Evolutionary conservation across 92 coral and sea anemone genomes (phyloP), one percentile per base, ranked within the genome.

Genomic region (Hydrozoanthus gracilis): DNA sequence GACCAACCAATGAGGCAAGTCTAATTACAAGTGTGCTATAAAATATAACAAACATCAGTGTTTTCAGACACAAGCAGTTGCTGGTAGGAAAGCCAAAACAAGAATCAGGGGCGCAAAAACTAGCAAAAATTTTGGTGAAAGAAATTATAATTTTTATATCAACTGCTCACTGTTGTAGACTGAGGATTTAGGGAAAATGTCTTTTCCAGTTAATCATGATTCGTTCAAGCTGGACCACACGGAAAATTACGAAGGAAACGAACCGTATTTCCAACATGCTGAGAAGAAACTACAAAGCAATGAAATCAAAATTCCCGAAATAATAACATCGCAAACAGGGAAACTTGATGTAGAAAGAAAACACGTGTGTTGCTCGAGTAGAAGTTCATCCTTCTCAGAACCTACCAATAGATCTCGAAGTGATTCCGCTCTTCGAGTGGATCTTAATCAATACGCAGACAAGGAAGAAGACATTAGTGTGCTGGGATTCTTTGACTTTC

Each of bases 401-500:
- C 8, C 4, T 18, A 17, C 66, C 27, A 12, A 18, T 15, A 80
- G 73, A 49, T 9, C 18, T 65, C 39, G 39, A 27, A 27, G 39
- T 27, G 45, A 66, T 15, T 79, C 56, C n/a, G 15, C 52, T 44
- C 9, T 61, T n/a, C 55, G 54, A 49, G n/a, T 45, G 3, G 84
- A 79, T 4, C 15, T 16, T 3, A 44, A 46, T 61, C 39, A 27
- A 27, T 44, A 64, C 11, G 8, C 72, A 44, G 85, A 80, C 12
- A 80, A 80, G 49, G 74, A 80, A 48, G 45, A 51, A 16, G 17
- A 65, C 50, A 80, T 65, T 62, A 67, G 48, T 20, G 61, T 47
- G 8, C 46, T 65, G 74, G 85, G 85, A 65, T 80, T 80, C 60
- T 48, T 66, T 48, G 85, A 80, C 48, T 80, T 80, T 80, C 44